Conservation (phyloP, 2,888 invertebrate genomes). For the Lutraria lutraria region DNA sequence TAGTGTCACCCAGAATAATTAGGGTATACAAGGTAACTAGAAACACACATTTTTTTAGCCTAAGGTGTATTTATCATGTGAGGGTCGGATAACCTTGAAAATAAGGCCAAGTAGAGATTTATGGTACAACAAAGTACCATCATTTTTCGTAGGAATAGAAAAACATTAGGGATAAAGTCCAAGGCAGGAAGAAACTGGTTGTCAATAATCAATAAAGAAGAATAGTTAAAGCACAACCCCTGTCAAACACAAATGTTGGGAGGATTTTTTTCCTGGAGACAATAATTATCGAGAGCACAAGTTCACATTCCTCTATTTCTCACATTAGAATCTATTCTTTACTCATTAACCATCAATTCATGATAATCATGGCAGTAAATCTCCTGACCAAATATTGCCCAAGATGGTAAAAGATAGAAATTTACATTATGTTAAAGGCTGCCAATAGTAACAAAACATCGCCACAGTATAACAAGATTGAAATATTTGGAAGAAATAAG, state of each 20-base stretch:
- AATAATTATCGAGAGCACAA: conserved; percentile 20
- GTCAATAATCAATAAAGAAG: conserved; percentile 16
- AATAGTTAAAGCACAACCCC: not conserved
- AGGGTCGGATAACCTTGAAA: too few species aligned
- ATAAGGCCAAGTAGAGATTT: too few species aligned
- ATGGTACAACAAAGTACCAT: not conserved
- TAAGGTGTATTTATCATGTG: too few species aligned
- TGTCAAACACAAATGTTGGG: conserved; percentile 19
- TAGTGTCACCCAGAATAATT: too few species aligned
- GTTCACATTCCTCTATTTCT: conserved; percentile 19
- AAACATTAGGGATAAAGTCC: not conserved
- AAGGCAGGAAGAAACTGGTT: not conserved
- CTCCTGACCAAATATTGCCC: conserved; percentile 36
- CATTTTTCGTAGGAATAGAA: not conserved
- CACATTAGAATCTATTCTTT: conserved; percentile 37
- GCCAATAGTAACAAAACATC: not conserved
- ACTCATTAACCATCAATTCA: conserved; percentile 59
- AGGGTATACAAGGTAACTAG: too few species aligned
- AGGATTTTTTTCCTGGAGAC: conserved; percentile 21
- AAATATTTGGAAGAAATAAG: conserved; percentile 21
- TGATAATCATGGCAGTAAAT: conserved; percentile 50
- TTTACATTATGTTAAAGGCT: conserved; percentile 41
- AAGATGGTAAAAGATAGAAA: conserved; percentile 35
- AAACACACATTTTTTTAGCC: too few species aligned
- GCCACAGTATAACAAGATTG: conserved; percentile 32